Conservation (phyloP, 1,140 invertebrate genomes). For the Coenobita brevimanus region DNA sequence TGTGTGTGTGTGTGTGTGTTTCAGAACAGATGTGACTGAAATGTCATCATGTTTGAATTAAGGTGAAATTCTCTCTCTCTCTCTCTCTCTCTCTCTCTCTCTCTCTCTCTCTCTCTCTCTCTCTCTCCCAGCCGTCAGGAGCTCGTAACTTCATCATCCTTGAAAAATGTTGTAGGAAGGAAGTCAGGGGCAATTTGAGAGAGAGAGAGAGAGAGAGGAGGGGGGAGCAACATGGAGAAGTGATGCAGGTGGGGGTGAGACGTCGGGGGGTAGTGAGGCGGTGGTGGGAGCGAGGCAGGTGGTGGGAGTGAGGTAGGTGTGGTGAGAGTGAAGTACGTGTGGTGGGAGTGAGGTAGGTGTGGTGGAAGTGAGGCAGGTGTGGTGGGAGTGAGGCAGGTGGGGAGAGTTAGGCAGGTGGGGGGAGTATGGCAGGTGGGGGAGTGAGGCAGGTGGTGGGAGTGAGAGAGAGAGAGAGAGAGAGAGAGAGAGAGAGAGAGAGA, state of each 20-base stretch:
- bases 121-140: no score
- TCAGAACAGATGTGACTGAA: no score
- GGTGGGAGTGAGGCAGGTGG: not conserved
- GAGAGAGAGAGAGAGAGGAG: not conserved
- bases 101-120: slow-evolving; percentile 15
- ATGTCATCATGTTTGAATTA: no score
- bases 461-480: not conserved
- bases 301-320: not conserved
- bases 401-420: no score
- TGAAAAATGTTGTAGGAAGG: not conserved
- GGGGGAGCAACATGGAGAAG: not conserved
- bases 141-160: no score
- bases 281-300: no score
- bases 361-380: not conserved
- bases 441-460: not conserved
- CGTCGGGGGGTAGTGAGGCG: not conserved
- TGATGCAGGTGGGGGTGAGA: not conserved
- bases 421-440: not conserved
- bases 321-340: not conserved
- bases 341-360: not conserved
- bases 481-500: not conserved
- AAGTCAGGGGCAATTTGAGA: not conserved
- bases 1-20: no score
- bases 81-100: slow-evolving; percentile 33
- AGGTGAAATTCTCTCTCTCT: slow-evolving; percentile 29